phyloP scores from a whole-genome alignment of 2,888 invertebrate genomes.

The Camponotus fellah region DNA sequence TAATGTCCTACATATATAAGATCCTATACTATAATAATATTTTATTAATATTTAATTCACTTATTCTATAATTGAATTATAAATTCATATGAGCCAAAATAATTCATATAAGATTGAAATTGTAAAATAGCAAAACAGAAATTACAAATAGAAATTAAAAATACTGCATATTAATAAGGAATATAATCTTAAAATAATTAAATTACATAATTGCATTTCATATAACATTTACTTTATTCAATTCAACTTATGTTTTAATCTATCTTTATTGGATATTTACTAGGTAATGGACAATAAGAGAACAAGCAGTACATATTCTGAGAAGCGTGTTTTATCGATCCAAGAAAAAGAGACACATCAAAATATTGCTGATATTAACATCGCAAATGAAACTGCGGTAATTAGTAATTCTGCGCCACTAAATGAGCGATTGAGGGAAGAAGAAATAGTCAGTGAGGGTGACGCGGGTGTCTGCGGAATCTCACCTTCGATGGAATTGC shows the following conservation, averaged over 20 bases:
- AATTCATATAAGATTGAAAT: neutral
- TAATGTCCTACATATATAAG: too few relatives aligned
- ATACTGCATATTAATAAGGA: neutral
- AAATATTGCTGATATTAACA: neutral
- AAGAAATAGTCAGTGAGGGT: slow-evolving; percentile 61
- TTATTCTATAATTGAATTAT: too few relatives aligned
- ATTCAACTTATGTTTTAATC: neutral
- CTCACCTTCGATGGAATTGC: slow-evolving; percentile 69
- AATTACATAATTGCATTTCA: neutral
- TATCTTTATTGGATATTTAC: slow-evolving; percentile 4
- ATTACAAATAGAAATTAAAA: neutral
- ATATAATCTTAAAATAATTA: neutral
- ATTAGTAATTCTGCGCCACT: slow-evolving; percentile 22
- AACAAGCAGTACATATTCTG: slow-evolving; percentile 13
- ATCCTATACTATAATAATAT: too few relatives aligned
- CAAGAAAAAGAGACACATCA: slow-evolving; percentile 52
- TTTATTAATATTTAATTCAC: too few relatives aligned
- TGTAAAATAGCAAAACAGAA: neutral
- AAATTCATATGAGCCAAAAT: too few relatives aligned
- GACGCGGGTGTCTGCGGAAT: neutral
- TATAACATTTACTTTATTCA: neutral
- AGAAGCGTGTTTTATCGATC: slow-evolving; percentile 51
- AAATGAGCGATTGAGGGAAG: slow-evolving; percentile 66
- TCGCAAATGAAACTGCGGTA: neutral
- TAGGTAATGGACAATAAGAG: slow-evolving; percentile 65